These are phyloP conservation scores for Drosophila orosa DNA, from an alignment of 1,140 invertebrate genomes.

Conservation along the genomic window DNA sequence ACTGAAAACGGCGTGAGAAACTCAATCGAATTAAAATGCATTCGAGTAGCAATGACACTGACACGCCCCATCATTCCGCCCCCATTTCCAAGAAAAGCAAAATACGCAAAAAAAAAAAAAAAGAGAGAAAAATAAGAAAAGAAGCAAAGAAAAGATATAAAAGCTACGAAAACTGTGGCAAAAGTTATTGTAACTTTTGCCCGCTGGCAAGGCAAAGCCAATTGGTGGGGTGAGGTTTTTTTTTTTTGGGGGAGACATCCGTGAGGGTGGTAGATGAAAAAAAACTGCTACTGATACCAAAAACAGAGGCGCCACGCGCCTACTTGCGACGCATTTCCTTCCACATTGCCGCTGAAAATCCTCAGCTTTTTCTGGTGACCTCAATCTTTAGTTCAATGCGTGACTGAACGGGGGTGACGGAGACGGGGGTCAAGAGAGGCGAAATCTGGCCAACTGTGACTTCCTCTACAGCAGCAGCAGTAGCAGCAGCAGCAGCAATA, in stretches of 20 bases:
- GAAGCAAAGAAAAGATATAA: constrained; percentile 33
- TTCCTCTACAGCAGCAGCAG: constrained; percentile 7
- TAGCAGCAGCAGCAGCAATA: constrained; percentile 1
- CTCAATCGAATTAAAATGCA: constrained; percentile 79
- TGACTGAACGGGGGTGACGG: constrained; percentile 10
- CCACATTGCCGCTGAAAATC: constrained; percentile 14
- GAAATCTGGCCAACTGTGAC: constrained; percentile 39
- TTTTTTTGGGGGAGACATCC: background rate
- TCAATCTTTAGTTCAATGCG: constrained; percentile 54
- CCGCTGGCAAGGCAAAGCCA: constrained; percentile 58
- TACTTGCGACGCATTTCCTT: constrained; percentile 66
- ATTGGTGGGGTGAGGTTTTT: constrained; percentile 3
- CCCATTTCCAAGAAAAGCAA: constrained; percentile 12
- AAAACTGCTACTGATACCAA: constrained; percentile 26
- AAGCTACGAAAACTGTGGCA: constrained; percentile 75
- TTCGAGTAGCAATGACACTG: constrained; percentile 72
- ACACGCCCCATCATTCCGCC: constrained; percentile 37
- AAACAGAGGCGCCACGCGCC: constrained; percentile 59
- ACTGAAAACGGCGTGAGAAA: constrained; percentile 38
- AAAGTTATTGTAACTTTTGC: constrained; percentile 79
- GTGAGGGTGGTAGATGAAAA: background rate
- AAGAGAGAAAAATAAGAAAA: background rate
- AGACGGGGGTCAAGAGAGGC: background rate
- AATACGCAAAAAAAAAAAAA: constrained; percentile 26
- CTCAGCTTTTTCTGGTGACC: constrained; percentile 53